phyloP scores from a whole-genome alignment of 2,797 vertebrate genomes.

The Melanotaenia trifasciata region DNA sequence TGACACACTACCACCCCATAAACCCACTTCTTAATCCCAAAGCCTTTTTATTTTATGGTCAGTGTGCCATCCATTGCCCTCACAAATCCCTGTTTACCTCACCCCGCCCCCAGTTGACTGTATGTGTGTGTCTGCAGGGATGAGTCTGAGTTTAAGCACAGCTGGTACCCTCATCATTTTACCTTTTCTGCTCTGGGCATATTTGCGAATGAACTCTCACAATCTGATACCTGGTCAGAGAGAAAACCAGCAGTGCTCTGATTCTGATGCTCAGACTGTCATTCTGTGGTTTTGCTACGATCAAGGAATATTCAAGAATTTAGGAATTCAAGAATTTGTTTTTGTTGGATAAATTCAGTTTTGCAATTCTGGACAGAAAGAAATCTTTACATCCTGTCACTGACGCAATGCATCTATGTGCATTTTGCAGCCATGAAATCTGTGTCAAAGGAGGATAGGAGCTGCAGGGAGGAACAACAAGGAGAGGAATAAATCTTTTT shows the following conservation, averaged over 20 bases:
- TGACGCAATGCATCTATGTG: slow-evolving; percentile 11
- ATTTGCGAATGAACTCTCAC: slow-evolving; percentile 25
- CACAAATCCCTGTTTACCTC: slow-evolving; percentile 69
- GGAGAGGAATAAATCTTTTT: slow-evolving; percentile 27
- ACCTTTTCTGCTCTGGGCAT: slow-evolving; percentile 41
- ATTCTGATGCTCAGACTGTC: slow-evolving; percentile 15
- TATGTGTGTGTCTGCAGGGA: slow-evolving; percentile 24
- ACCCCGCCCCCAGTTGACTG: slow-evolving; percentile 52
- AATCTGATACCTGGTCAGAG: slow-evolving; percentile 39
- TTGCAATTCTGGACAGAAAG: slow-evolving; percentile 34
- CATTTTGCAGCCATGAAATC: slow-evolving; percentile 33
- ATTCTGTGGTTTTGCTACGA: slow-evolving; percentile 9
- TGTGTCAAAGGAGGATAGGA: slow-evolving; percentile 35
- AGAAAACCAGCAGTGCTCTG: neutral
- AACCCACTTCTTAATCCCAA: slow-evolving; percentile 86
- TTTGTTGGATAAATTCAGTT: slow-evolving; percentile 28
- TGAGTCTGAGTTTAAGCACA: slow-evolving; percentile 56
- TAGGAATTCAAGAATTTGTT: slow-evolving; percentile 19
- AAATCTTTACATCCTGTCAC: slow-evolving; percentile 16
- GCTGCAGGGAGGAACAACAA: slow-evolving; percentile 22
- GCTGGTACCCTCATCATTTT: slow-evolving; percentile 58
- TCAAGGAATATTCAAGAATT: slow-evolving; percentile 17
- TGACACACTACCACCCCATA: slow-evolving; percentile 73
- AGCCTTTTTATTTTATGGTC: slow-evolving; percentile 77
- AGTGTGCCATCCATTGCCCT: slow-evolving; percentile 63